Base-by-base conservation (phyloP, 2,888 invertebrate species). In the Cyclophora punctaria region DNA sequence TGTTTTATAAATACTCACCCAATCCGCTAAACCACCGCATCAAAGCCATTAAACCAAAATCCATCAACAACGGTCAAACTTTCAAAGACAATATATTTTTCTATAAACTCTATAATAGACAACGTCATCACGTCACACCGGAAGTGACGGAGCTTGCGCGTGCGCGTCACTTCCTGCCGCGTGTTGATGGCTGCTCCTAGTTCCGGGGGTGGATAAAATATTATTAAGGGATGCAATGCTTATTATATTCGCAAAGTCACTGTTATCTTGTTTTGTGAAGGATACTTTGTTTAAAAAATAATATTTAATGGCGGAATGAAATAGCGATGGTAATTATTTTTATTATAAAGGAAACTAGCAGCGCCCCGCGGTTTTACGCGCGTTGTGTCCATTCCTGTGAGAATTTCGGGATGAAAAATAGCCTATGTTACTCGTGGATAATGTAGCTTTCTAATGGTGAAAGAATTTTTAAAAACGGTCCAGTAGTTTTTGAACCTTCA, bases 141-240 rank as follows among this genome's bases (percentile, higher is more conserved):
- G 87, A 85, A 78, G 78, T 80, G 78, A 80, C 80, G 69, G 69
- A 69, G 75, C 75, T 67, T 84, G 85, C 85, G 86, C 85, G 86
- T 82, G 87, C 85, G 86, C 67, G 70, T 58, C 62, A 69, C 78
- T 82, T 86, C 86, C 85, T 75, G 85, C 78, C 85, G 80, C 86
- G 86, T 86, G 84, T 77, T 71, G 73, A 89, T 88, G 88, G 87
- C 88, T 83, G 85, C 86, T 64, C 75, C 67, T 66, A 64, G 76
- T 86, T 87, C 87, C 86, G 79, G 68, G 65, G 84, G 82, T 77
- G 78, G 69, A 81, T 85, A 83, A 85, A 83, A 86, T 84, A 86
- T 73, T 60, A 67, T 68, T 60, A 68, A 4, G 80, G 79, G 84
- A 83, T 76, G 80, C 79, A 77, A 79, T 46, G 56, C 76, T 82